Conservation (phyloP, 2,797 vertebrate species). For the Pangasius krempfi region DNA sequence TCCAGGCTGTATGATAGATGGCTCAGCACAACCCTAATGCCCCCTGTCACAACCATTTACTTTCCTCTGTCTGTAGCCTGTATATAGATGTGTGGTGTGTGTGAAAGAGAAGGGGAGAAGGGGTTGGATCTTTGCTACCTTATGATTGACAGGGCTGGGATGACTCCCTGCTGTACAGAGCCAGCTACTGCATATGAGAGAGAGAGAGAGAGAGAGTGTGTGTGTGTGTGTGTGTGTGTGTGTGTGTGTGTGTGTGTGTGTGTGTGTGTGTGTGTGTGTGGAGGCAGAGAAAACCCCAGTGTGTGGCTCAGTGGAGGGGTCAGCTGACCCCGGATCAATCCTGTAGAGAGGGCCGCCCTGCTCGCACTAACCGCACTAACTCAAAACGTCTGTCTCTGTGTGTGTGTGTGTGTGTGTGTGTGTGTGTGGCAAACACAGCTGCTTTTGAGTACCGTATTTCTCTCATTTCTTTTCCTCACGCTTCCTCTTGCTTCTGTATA, state of each 20-base stretch:
- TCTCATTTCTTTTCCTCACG: not conserved
- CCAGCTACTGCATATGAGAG: slow-evolving; percentile 51
- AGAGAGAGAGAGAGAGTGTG: too few species aligned
- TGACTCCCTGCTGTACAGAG: slow-evolving; percentile 59
- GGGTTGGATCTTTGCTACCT: slow-evolving; percentile 39
- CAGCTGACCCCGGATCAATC: slow-evolving; percentile 59
- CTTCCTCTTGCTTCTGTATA: not conserved
- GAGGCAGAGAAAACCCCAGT: slow-evolving; percentile 66
- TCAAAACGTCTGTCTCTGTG: slow-evolving; percentile 60
- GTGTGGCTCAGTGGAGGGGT: slow-evolving; percentile 62
- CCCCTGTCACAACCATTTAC: slow-evolving; percentile 77
- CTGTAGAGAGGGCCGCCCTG: slow-evolving; percentile 52
- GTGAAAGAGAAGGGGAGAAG: slow-evolving; percentile 20
- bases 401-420: slow-evolving; percentile 21
- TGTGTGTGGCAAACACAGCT: not conserved
- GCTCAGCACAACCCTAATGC: slow-evolving; percentile 71
- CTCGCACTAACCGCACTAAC: slow-evolving; percentile 51
- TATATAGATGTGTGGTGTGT: slow-evolving; percentile 27
- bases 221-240: slow-evolving; percentile 23
- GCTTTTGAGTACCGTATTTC: not conserved
- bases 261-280: slow-evolving; percentile 13
- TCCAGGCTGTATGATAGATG: slow-evolving; percentile 79
- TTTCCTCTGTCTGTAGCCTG: slow-evolving; percentile 48
- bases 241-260: slow-evolving; percentile 25
- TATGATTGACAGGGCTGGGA: slow-evolving; percentile 60